Conservation (phyloP, 2,113 vertebrate species). For the Cichladusa arquata region DNA sequence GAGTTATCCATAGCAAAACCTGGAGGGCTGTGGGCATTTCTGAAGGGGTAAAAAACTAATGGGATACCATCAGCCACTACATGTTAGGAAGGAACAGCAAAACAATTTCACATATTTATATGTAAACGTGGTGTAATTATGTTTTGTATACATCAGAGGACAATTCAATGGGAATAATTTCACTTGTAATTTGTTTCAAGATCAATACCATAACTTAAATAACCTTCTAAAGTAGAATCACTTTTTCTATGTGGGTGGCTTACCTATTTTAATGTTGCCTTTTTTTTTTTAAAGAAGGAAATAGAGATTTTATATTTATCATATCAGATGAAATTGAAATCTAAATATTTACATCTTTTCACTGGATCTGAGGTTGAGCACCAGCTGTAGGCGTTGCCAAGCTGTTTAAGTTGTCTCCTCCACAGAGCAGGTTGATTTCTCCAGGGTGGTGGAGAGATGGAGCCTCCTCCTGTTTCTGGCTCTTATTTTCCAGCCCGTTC, state of each 20-base stretch:
- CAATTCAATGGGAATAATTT: background rate
- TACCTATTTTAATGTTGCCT: slow-evolving; percentile 44
- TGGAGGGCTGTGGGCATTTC: background rate
- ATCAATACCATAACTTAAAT: background rate
- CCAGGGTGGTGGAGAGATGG: background rate
- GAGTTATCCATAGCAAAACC: background rate
- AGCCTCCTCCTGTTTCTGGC: background rate
- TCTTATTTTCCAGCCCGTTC: background rate
- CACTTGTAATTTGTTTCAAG: background rate
- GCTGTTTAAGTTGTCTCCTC: slow-evolving; percentile 41
- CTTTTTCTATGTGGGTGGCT: slow-evolving; percentile 8
- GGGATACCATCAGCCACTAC: background rate
- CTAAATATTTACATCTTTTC: slow-evolving; percentile 66
- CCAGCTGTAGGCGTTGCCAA: slow-evolving; percentile 48
- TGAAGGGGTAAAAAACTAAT: background rate
- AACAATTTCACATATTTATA: background rate
- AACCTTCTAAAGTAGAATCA: background rate
- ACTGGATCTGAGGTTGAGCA: slow-evolving; percentile 51
- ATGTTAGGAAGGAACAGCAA: background rate
- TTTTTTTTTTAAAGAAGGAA: background rate
- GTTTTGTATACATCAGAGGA: background rate
- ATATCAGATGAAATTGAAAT: slow-evolving; percentile 44
- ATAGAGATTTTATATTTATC: slow-evolving; percentile 54
- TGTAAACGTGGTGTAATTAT: background rate
- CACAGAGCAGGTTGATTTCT: slow-evolving; percentile 10